Conservation (phyloP, 2,113 vertebrate genomes). For the Xenopus laevis region DNA sequence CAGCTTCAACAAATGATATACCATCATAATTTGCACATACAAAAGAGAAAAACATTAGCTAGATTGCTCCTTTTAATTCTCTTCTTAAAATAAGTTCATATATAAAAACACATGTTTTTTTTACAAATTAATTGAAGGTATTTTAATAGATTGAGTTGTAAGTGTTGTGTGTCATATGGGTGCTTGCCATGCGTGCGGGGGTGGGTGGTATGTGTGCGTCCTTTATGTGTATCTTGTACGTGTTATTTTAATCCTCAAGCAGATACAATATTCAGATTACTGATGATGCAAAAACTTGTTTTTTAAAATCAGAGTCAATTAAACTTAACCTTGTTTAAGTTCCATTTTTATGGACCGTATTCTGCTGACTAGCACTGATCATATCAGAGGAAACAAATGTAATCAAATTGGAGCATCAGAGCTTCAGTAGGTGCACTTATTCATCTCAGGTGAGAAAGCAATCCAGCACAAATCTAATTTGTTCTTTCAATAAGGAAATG, state of each 20-base stretch:
- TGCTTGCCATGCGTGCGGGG: too few species aligned
- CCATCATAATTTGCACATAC: too few species aligned
- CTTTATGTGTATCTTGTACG: too few species aligned
- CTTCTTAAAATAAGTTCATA: too few species aligned
- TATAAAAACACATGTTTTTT: too few species aligned
- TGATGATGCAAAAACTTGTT: constrained; percentile 33
- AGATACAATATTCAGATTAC: neutral
- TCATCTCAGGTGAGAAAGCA: constrained; percentile 50
- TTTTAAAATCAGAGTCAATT: constrained; percentile 46
- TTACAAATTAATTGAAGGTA: too few species aligned
- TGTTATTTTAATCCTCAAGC: rapidly evolving
- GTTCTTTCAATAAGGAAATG: constrained; percentile 55
- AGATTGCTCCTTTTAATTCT: too few species aligned
- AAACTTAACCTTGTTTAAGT: constrained; percentile 45
- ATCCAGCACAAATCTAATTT: constrained; percentile 53
- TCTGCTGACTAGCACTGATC: constrained; percentile 46
- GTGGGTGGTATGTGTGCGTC: too few species aligned
- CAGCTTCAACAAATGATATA: too few species aligned
- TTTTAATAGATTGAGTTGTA: too few species aligned
- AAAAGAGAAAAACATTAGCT: too few species aligned
- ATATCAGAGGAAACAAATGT: constrained; percentile 21
- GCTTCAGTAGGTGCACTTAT: constrained; percentile 37
- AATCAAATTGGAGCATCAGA: constrained; percentile 36
- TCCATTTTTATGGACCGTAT: constrained; percentile 22
- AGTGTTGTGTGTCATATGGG: too few species aligned